Conservation (phyloP, 2,797 vertebrate species). For the Chrosomus eos region DNA sequence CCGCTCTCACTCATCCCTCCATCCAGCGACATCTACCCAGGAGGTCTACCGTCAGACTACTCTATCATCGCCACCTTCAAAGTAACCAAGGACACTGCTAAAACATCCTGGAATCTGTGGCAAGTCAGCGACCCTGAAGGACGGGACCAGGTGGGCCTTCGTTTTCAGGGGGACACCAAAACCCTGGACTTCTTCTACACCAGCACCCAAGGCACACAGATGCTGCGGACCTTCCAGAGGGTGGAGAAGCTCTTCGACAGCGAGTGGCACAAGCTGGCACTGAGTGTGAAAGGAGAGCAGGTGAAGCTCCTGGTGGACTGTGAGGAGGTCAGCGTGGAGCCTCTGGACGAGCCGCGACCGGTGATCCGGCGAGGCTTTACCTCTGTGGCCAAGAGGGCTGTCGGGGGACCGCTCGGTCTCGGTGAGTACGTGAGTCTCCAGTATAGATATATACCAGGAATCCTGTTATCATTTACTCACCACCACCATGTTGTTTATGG, state of each 20-base stretch:
- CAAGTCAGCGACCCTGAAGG: conserved; percentile 78
- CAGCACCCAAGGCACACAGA: conserved; percentile 62
- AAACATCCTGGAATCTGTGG: conserved; percentile 78
- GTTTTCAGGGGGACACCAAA: conserved; percentile 69
- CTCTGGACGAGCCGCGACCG: conserved; percentile 64
- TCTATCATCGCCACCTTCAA: conserved; percentile 79
- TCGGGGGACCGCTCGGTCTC: conserved; percentile 67
- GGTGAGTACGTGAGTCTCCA: conserved; percentile 57
- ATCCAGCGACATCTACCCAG: conserved; percentile 73
- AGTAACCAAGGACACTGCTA: conserved; percentile 66
- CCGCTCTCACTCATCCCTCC: neutral
- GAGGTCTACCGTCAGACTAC: conserved; percentile 77
- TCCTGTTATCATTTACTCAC: neutral
- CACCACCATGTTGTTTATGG: neutral
- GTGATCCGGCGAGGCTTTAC: conserved; percentile 65
- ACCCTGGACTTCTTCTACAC: conserved; percentile 76
- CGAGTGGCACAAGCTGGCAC: conserved; percentile 79
- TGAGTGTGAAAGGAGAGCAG: conserved; percentile 73
- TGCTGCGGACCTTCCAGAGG: conserved; percentile 71
- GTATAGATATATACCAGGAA: neutral
- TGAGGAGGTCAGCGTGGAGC: conserved; percentile 69
- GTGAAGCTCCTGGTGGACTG: conserved; percentile 77
- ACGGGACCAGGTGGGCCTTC: conserved; percentile 71
- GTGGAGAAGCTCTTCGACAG: conserved; percentile 75
- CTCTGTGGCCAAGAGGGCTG: conserved; percentile 75